A percentile compares a stretch with the other conserved stretches of the same genome.
Conservation (phyloP, 2,888 invertebrate genomes). For the Spicauda simplicius region DNA sequence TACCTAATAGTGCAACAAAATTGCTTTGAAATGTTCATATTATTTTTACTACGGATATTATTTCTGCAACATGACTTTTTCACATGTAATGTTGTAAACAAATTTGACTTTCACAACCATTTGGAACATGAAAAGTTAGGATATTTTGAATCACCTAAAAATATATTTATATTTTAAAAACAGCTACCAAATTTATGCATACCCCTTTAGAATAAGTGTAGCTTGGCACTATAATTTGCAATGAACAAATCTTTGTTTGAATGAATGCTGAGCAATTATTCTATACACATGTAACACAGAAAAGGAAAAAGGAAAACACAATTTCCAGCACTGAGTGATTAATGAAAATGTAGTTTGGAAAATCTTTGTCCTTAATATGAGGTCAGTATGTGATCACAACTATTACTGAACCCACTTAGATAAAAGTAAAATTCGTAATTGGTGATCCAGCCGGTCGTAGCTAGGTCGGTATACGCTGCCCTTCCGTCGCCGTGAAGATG, state of each 20-base stretch:
- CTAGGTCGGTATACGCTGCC: not conserved
- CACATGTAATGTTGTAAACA: not conserved
- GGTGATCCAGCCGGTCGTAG: not conserved
- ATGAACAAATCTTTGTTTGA: not conserved
- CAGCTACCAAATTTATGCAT: not conserved
- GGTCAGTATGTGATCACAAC: not conserved
- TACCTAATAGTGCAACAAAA: constrained; percentile 1
- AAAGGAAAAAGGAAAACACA: not conserved
- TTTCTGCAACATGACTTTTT: not conserved
- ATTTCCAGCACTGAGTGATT: not conserved
- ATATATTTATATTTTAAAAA: not conserved
- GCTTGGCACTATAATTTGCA: not conserved
- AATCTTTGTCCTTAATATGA: not conserved
- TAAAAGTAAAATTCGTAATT: not conserved
- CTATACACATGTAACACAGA: not conserved
- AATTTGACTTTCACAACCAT: not conserved
- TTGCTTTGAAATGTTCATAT: not conserved
- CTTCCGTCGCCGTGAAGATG: not conserved
- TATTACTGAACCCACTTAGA: not conserved
- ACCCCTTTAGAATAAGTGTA: not conserved
- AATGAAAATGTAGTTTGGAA: not conserved
- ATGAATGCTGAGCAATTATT: not conserved
- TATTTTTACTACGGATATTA: not conserved
- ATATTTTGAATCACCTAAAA: not conserved
- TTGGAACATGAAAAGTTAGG: not conserved